Evolutionary conservation across 2,888 invertebrate genomes (phyloP), one percentile per base, ranked within the genome.

Genomic region (Nymphalis polychloros): DNA sequence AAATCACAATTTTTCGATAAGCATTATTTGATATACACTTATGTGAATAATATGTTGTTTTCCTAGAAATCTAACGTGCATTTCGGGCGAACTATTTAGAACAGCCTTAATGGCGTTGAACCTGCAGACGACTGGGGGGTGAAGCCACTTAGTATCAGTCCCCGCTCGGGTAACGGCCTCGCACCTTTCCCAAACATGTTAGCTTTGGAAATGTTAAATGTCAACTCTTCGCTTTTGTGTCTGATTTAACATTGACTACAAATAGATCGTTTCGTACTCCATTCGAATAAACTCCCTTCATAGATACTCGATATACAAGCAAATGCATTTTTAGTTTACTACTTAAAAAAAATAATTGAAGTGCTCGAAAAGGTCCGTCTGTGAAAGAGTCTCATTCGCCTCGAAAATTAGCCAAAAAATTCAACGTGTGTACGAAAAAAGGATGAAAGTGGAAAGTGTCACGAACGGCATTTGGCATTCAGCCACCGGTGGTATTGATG

Each of bases 391-490:
- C 31, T 27, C 68, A 59, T 67, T 65, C 59, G 69, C 73, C 78
- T 75, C 75, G 77, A 77, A 85, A 87, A 90, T 89, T 90, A 89
- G 83, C 83, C 63, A 83, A 82, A 85, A 83, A 80, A 83, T 87
- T 84, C 82, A 81, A 75, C 75, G 79, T 78, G 75, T 77, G 77
- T 76, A 75, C 76, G 80, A 80, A 86, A 86, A 85, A 85, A 83
- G 79, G 83, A 86, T 75, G 87, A 91, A 89, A 92, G 89, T 90
- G 87, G 83, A 85, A 86, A 87, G 83, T 90, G 90, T 89, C 90
- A 91, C 89, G 89, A 86, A 86, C 84, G 77, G 77, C 86, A 87
- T 90, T 90, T 88, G 88, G 88, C 85, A 89, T 89, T 88, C 90
- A 87, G 88, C 87, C 87, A 84, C 85, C 77, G 76, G 77, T 65